These are phyloP conservation scores for Carassius carassius DNA, from an alignment of 2,113 vertebrate species.

Conservation along the genomic window DNA sequence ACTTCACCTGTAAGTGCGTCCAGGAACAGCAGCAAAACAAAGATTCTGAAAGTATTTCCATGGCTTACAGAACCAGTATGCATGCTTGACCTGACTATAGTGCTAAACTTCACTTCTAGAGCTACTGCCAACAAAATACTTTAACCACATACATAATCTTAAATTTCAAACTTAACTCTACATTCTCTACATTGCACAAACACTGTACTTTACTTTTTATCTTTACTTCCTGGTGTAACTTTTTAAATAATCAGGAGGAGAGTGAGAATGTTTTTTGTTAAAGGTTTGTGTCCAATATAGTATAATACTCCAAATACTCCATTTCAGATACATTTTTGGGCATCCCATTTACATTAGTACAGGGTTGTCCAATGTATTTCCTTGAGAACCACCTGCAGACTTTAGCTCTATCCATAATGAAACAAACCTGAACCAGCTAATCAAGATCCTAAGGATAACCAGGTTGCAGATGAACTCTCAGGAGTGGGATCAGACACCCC, in stretches of 20 bases:
- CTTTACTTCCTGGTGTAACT: not conserved
- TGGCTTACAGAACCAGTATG: constrained; percentile 10
- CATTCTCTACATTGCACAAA: not conserved
- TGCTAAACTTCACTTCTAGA: not conserved
- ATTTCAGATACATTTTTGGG: not conserved
- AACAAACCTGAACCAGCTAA: not conserved
- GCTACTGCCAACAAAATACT: not conserved
- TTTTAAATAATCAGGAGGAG: not conserved
- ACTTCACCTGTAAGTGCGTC: not conserved
- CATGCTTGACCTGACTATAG: not conserved
- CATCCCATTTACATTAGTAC: not conserved
- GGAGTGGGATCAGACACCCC: not conserved
- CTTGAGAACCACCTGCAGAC: not conserved
- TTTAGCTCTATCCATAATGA: not conserved
- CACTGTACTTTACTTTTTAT: not conserved
- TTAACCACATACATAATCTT: not conserved
- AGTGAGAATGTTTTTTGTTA: not conserved
- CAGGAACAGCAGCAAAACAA: not conserved
- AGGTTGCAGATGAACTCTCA: not conserved
- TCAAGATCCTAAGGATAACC: not conserved
- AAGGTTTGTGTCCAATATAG: not conserved
- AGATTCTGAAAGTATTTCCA: constrained; percentile 12
- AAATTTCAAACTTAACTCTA: not conserved
- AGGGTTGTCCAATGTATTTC: not conserved
- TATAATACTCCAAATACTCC: not conserved